Conservation (phyloP, 2,113 vertebrate species). For the Megaptera novaeangliae region DNA sequence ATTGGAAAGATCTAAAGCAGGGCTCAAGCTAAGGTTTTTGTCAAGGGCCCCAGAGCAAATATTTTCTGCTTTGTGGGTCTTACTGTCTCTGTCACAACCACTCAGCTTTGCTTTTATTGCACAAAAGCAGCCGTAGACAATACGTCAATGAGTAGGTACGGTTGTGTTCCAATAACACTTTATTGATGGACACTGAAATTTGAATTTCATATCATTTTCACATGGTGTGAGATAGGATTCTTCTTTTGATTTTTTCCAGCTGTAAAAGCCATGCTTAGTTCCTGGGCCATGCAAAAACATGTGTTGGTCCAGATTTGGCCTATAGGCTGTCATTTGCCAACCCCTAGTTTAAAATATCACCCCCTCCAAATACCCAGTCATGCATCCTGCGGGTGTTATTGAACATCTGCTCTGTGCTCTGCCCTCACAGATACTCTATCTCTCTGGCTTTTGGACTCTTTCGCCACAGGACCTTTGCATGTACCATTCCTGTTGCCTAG, state of each 20-base stretch:
- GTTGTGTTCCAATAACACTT: neutral
- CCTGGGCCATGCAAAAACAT: neutral
- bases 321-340: neutral
- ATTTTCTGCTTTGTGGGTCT: neutral
- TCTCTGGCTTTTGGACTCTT: neutral
- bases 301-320: neutral
- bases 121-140: neutral
- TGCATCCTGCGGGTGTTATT: neutral
- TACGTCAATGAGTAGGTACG: no score
- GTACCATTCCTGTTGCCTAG: neutral
- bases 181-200: neutral
- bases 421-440: accelerated
- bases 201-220: neutral
- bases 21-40: neutral
- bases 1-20: neutral
- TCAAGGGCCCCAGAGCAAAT: neutral
- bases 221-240: neutral
- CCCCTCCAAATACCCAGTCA: neutral
- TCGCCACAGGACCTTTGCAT: neutral
- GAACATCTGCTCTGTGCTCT: neutral
- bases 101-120: neutral
- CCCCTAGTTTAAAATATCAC: neutral
- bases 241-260: neutral
- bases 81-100: neutral
- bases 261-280: neutral